phyloP scores from a whole-genome alignment of 2,888 invertebrate genomes.

The Eristalinus aeneus region DNA sequence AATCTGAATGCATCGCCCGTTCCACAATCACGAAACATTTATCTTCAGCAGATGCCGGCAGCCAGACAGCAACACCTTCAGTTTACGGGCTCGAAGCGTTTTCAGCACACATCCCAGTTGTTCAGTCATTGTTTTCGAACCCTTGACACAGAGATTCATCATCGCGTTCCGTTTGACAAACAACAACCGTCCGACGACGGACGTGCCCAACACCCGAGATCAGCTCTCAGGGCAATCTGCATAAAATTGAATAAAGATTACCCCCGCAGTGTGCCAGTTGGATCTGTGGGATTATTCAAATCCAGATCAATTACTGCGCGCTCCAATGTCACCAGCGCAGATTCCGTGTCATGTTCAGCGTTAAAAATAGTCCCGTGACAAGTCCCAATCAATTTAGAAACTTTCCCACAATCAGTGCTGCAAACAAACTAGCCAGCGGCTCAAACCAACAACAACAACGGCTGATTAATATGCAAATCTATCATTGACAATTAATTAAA shows the following conservation, averaged over 20 bases:
- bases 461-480: slow-evolving; percentile 68
- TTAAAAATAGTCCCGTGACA: slow-evolving; percentile 61
- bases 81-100: neutral
- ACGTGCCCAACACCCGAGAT: too few relatives aligned
- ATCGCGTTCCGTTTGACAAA: too few relatives aligned
- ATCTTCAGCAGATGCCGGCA: neutral
- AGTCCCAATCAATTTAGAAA: slow-evolving; percentile 53
- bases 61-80: neutral
- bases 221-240: neutral
- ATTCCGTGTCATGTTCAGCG: neutral
- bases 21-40: neutral
- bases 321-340: slow-evolving; percentile 19
- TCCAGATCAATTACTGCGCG: slow-evolving; percentile 21
- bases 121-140: too few relatives aligned
- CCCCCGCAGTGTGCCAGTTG: neutral
- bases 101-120: too few relatives aligned
- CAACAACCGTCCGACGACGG: too few relatives aligned
- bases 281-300: slow-evolving; percentile 5
- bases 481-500: slow-evolving; percentile 70
- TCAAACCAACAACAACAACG: slow-evolving; percentile 23
- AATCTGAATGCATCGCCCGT: neutral
- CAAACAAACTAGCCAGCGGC: neutral
- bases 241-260: neutral
- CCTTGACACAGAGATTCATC: too few relatives aligned
- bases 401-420: slow-evolving; percentile 60